A percentile compares a stretch with the other conserved stretches of the same genome.
Conservation (phyloP, 2,113 vertebrate genomes). For the Galbula dea region DNA sequence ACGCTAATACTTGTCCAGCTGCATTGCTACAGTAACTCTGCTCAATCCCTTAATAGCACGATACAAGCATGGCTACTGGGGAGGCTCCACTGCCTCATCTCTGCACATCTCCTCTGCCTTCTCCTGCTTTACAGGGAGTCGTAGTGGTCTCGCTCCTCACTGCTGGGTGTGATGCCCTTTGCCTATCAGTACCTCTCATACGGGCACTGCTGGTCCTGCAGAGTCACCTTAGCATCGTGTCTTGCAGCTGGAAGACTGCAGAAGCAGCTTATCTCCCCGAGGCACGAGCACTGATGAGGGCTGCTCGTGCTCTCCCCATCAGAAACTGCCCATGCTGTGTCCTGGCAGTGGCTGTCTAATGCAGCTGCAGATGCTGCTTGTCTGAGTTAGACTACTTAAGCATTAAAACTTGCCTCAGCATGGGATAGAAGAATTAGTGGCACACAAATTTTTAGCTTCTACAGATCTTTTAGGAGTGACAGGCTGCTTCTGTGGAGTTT, state of each 20-base stretch:
- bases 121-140: fast-evolving
- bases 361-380: not conserved
- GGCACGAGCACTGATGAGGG: not conserved
- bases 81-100: not conserved
- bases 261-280: not conserved
- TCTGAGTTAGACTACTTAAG: not conserved
- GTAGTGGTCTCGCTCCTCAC: fast-evolving
- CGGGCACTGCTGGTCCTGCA: not conserved
- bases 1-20: not conserved
- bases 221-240: fast-evolving
- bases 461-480: not conserved
- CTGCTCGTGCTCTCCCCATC: not conserved
- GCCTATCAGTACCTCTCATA: not conserved
- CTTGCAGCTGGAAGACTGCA: not conserved
- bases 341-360: not conserved
- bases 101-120: not conserved
- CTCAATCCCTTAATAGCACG: not conserved
- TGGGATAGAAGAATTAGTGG: not conserved
- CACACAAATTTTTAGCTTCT: not conserved
- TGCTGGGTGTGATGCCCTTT: fast-evolving
- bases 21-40: not conserved
- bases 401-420: not conserved
- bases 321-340: fast-evolving
- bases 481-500: not conserved
- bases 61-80: not conserved